These are phyloP conservation scores for Leptinotarsa juncta DNA, from an alignment of 2,888 invertebrate species.

Conservation along the genomic window DNA sequence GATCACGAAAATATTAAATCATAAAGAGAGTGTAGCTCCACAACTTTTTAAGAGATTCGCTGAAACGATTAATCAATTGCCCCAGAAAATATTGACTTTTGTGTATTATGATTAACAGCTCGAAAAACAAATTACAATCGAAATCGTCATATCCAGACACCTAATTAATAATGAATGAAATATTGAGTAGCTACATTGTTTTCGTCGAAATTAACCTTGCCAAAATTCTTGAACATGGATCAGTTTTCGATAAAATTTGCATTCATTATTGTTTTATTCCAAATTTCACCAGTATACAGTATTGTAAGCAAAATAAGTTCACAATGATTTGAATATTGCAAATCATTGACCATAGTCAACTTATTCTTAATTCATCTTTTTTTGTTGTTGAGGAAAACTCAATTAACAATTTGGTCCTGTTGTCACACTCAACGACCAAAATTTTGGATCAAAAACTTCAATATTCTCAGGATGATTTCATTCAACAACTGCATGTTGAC, in stretches of 20 bases:
- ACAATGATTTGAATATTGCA: not conserved
- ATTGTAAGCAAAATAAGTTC: conserved; percentile 3
- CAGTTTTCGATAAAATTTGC: not conserved
- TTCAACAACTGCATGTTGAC: too few relatives aligned
- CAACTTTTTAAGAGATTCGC: too few relatives aligned
- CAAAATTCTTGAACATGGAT: not conserved
- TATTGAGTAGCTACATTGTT: conserved; percentile 1
- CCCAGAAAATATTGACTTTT: not conserved
- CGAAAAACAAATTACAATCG: too few relatives aligned
- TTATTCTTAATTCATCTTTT: not conserved
- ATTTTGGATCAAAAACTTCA: too few relatives aligned
- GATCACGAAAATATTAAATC: too few relatives aligned
- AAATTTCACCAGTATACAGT: not conserved
- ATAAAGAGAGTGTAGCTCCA: too few relatives aligned
- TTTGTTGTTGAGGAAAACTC: not conserved
- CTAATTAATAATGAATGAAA: not conserved
- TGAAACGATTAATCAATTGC: not conserved
- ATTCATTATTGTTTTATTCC: not conserved
- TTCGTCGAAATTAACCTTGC: not conserved
- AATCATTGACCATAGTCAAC: not conserved
- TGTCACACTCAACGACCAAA: too few relatives aligned
- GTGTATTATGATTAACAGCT: too few relatives aligned
- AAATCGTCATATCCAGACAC: conserved; percentile 1
- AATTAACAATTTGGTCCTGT: not conserved
- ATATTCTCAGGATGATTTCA: too few relatives aligned